These are phyloP conservation scores for Ceratothoa steindachneri DNA, from an alignment of 2,888 invertebrate genomes.

Conservation along the genomic window DNA sequence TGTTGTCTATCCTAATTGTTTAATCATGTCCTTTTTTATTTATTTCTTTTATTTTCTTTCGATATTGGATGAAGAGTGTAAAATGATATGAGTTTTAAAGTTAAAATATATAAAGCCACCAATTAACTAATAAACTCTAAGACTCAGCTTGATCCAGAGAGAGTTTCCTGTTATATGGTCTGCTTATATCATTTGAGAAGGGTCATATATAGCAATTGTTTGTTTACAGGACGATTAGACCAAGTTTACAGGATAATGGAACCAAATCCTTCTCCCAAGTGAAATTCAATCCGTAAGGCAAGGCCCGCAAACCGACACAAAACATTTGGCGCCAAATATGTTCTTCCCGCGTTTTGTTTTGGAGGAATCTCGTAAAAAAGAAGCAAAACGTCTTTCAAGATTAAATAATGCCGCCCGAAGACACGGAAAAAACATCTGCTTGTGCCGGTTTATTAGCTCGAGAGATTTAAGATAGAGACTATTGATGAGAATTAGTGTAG, in stretches of 20 bases:
- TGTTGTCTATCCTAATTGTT: too few species aligned
- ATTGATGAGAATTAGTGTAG: constrained; percentile 12
- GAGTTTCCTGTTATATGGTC: not conserved
- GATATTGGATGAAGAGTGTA: too few species aligned
- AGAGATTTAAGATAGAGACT: constrained; percentile 7
- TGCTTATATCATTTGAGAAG: not conserved
- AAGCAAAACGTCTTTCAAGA: not conserved
- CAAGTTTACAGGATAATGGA: not conserved
- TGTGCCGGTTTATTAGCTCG: not conserved
- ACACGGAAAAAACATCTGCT: constrained; percentile 1
- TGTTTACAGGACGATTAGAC: not conserved
- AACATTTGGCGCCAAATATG: not conserved
- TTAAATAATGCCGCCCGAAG: not conserved
- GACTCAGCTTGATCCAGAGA: too few species aligned
- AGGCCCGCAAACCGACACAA: not conserved
- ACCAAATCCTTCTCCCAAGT: not conserved
- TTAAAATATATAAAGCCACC: too few species aligned
- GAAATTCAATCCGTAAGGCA: not conserved
- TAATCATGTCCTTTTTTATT: too few species aligned
- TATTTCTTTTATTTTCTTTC: too few species aligned
- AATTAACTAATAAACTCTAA: too few species aligned
- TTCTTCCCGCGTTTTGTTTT: not conserved
- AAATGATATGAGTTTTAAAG: too few species aligned
- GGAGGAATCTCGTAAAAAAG: not conserved
- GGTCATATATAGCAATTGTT: not conserved